Base-by-base conservation (phyloP, 2,797 vertebrate species). In the Enteromius treurensis region DNA sequence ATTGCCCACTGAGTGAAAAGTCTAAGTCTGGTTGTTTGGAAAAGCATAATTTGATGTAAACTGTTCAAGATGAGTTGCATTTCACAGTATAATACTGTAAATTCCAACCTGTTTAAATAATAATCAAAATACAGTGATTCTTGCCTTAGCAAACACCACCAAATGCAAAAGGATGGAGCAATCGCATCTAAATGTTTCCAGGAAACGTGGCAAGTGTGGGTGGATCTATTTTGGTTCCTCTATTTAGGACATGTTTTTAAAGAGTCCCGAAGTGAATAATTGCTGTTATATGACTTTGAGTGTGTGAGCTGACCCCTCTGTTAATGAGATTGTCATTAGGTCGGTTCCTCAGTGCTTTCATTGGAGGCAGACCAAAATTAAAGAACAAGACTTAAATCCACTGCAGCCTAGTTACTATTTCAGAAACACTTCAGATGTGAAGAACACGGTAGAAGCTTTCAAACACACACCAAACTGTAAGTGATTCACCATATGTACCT, bases 391-490 rank as follows among this genome's bases (percentile, higher is more conserved):
- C 68, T 80, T 86, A 85, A 85, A 86, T 88, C 83, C 80, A 58
- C 79, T 75, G 78, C 81, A 87, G 71, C 87, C 87, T 91, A 92
- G 82, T 95, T 95, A 92, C 94, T 94, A 94, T 94, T 94, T 93
- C 88, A 81, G 90, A 70, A 73, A 74, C 69, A 81, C 87, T 85
- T 65, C 79, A 81, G 32, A 47, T 81, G 80, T 85, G 49, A 65
- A 53, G 47, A 79, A 87, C 53, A 71, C 70, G 6, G 58, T 26
- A 58, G 13, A 53, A 67, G n/a, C 47, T 74, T 84, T 73, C 2
- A 19, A 73, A 64, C 53, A 71, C 65, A 42, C 34, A 23, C 3
- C 49, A 80, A 29, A 69, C 17, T n/a, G 7, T 68, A 58, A 37
- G 17, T 47, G 37, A 47, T 45, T 70, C 10, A 58, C 49, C 78